Evolutionary conservation across 2,797 vertebrate genomes (phyloP), one percentile per base, ranked within the genome.

Genomic region (Microchirus variegatus): DNA sequence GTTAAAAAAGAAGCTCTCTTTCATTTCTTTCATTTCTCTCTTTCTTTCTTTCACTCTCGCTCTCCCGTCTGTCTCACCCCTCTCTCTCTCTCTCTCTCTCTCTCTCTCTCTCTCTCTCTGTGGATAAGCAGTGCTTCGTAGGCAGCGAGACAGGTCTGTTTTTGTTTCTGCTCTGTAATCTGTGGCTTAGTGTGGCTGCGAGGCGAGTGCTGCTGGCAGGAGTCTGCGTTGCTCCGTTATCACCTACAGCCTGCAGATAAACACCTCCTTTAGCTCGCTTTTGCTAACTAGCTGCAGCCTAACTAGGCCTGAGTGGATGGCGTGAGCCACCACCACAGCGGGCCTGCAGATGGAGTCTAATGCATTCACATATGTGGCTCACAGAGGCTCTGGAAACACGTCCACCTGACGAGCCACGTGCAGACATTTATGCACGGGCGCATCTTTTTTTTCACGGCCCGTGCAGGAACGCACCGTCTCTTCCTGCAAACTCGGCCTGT

Each of bases 161-260:
- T 90, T 93, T 91, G 90, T 92, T 91, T 92, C 89, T 90, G 84
- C 83, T 86, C 82, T 69, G 84, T 92, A 92, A 92, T 93, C 92
- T 92, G 83, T 85, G 87, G 86, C 88, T 90, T 89, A 90, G 87
- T 84, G 86, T 84, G 88, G 90, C 84, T 90, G 87, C 82, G 76
- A 90, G 87, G 87, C 85, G 84, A 93, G 90, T 87, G 85, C 83
- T 88, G 84, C 89, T 92, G 91, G 90, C 91, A 90, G 77, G 82
- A 75, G 81, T 77, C 69, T 75, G 72, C 84, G 77, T 31, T 82
- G 82, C 83, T 90, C 85, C 84, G 82, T 90, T 91, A 90, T 91
- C 89, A 91, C 89, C 90, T 90, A 86, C 84, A 87, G 84, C 83
- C 82, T 80, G 78, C 77, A 86, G 87, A 92, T 91, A 91, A 91